Evolutionary conservation across 2,797 vertebrate species (phyloP).

Genomic region (Cryptoprocta ferox): DNA sequence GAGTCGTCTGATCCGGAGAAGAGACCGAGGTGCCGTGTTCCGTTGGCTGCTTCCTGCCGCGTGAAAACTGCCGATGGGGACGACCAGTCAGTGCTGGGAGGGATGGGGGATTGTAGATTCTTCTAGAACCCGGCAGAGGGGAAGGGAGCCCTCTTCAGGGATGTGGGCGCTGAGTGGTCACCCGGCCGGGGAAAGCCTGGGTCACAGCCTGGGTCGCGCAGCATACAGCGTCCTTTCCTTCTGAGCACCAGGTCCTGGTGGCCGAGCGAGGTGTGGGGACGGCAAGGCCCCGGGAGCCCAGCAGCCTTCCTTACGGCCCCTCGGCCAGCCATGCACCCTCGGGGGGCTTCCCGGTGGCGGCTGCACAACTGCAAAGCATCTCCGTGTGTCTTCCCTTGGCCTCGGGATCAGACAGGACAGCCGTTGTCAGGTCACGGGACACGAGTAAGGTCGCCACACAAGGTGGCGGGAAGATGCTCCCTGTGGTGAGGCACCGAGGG

Average conservation of each 20-base stretch:
- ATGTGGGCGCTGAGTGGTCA: no score
- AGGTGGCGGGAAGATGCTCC: not conserved
- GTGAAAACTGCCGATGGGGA: no score
- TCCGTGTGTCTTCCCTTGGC: rapidly evolving
- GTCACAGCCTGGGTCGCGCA: rapidly evolving
- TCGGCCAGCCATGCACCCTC: not conserved
- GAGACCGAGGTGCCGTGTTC: rapidly evolving
- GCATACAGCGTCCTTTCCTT: not conserved
- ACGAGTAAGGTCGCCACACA: not conserved
- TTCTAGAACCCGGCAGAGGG: not conserved
- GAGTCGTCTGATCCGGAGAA: not conserved
- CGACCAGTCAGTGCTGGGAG: not conserved
- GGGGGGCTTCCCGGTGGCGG: not conserved
- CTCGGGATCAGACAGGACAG: not conserved
- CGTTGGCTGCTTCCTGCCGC: no score
- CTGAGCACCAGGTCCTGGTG: not conserved
- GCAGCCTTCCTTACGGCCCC: not conserved
- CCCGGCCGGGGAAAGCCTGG: not conserved
- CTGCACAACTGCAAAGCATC: rapidly evolving
- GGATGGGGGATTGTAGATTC: no score
- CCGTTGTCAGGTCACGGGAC: rapidly evolving
- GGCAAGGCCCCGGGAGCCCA: not conserved
- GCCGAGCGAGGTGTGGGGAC: not conserved
- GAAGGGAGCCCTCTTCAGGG: not conserved
- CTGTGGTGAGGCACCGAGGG: not conserved